A percentile compares a stretch with the other conserved stretches of the same genome.
Evolutionary conservation across 2,113 vertebrate genomes (phyloP).

Genomic region (Polyodon spathula): DNA sequence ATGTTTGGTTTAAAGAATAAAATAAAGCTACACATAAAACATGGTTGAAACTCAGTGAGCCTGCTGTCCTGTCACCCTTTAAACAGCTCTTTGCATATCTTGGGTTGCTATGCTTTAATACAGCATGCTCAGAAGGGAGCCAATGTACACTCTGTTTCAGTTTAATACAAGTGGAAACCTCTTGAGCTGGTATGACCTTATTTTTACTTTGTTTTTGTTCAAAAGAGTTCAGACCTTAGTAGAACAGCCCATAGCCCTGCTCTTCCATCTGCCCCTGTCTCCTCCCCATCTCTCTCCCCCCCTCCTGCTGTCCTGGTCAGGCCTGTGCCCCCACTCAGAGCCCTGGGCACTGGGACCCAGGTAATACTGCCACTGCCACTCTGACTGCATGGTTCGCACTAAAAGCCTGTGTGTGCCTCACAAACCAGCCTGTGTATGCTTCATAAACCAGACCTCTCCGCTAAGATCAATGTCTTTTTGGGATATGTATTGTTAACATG

Average conservation of each 20-base stretch:
- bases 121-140: background rate
- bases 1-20: too few species aligned
- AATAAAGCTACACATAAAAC: too few species aligned
- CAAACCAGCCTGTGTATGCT: background rate
- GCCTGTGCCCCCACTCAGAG: constrained; percentile 45
- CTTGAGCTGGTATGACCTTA: background rate
- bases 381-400: background rate
- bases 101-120: too few species aligned
- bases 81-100: too few species aligned
- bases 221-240: constrained; percentile 42
- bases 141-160: background rate
- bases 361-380: constrained; percentile 25
- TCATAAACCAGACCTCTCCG: background rate
- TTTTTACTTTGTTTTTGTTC: constrained; percentile 13
- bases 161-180: background rate
- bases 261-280: constrained; percentile 28
- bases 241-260: constrained; percentile 34
- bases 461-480: too few species aligned
- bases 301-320: constrained; percentile 43
- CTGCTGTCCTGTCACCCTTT: too few species aligned
- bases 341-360: constrained; percentile 44
- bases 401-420: background rate
- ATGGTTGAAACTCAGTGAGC: too few species aligned
- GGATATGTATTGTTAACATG: too few species aligned
- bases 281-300: constrained; percentile 45